A percentile compares a stretch with the other conserved stretches of the same genome.
Conservation (phyloP, 1,140 invertebrate genomes). For the Zaprionus tsacasi region DNA sequence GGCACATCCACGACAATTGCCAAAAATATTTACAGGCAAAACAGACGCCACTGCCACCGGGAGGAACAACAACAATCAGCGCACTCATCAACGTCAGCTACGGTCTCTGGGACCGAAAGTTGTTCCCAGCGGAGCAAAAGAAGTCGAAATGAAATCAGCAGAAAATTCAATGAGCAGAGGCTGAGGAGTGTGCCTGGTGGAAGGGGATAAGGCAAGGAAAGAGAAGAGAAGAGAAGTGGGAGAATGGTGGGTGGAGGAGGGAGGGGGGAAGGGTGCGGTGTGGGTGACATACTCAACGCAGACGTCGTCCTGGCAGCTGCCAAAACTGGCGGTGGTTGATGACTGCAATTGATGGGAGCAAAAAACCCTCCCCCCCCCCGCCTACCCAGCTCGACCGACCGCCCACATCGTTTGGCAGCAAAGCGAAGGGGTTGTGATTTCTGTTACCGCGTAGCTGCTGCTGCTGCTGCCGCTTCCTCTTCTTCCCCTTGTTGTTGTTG, state of each 20-base stretch:
- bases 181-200: neutral
- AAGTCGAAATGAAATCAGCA: conserved; percentile 83
- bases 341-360: conserved; percentile 78
- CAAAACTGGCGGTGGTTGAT: conserved; percentile 69
- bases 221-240: neutral
- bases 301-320: conserved; percentile 65
- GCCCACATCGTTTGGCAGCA: conserved; percentile 60
- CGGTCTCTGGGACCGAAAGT: conserved; percentile 49
- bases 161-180: conserved; percentile 77
- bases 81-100: conserved; percentile 40
- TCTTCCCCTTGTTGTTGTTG: conserved; percentile 22
- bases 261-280: neutral
- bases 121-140: conserved; percentile 80
- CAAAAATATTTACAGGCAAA: conserved; percentile 81
- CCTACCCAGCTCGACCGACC: conserved; percentile 18
- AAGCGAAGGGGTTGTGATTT: conserved; percentile 75
- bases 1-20: conserved; percentile 61
- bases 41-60: conserved; percentile 53
- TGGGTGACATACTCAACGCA: conserved; percentile 1
- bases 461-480: conserved; percentile 2
- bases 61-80: conserved; percentile 54
- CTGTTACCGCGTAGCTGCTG: neutral
- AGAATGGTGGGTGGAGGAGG: neutral
- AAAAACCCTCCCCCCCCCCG: neutral
- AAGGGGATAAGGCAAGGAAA: neutral